phyloP scores from a whole-genome alignment of 2,113 vertebrate genomes.

The Orientallactaga bullata region DNA sequence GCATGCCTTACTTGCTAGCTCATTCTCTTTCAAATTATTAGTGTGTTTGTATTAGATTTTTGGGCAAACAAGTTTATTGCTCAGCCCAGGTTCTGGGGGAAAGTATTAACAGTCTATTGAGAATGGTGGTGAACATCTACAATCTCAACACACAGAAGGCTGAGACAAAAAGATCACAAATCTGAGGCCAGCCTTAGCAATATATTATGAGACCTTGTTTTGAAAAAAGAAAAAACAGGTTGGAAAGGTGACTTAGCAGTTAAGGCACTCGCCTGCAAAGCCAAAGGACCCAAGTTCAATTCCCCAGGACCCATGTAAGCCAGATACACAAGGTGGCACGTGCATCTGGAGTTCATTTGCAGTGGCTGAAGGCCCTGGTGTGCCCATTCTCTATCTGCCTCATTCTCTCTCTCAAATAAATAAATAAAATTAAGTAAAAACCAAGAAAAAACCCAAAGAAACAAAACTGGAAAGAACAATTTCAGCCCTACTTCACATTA shows the following conservation, averaged over 20 bases:
- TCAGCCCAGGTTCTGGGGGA: background rate
- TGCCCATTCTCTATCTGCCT: no score
- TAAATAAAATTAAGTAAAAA: no score
- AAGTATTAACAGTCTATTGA: background rate
- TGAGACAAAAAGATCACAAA: background rate
- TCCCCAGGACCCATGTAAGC: no score
- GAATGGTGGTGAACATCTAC: background rate
- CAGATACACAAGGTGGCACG: no score
- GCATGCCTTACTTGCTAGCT: background rate
- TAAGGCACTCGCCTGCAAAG: no score
- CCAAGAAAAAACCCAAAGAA: background rate
- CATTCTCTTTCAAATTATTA: background rate
- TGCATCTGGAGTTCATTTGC: no score
- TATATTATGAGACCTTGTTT: background rate
- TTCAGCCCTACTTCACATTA: background rate
- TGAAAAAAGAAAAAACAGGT: no score
- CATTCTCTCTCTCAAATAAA: no score
- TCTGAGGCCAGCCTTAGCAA: background rate
- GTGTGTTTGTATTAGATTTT: background rate
- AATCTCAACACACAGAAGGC: background rate
- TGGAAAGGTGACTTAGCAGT: no score
- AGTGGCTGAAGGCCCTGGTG: no score
- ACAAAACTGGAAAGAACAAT: background rate
- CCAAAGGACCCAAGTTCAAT: no score
- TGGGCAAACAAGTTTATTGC: constrained; percentile 14